Conservation (phyloP, 2,888 invertebrate species). For the Listrodromus nycthemerus region DNA sequence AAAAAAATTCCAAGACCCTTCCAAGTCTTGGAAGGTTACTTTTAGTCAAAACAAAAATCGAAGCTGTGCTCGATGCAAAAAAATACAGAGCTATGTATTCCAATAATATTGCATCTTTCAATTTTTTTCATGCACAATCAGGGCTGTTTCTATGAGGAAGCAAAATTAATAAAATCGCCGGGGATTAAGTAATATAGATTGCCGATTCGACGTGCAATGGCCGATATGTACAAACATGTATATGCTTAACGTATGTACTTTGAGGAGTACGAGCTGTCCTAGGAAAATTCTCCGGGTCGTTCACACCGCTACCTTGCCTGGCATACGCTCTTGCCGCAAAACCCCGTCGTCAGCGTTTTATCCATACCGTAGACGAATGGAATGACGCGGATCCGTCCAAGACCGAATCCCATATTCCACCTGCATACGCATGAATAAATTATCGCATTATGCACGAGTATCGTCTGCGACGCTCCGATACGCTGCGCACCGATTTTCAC, state of each 20-base stretch:
- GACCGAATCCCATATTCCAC: constrained; percentile 71
- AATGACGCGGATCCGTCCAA: constrained; percentile 13
- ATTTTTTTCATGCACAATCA: too few relatives aligned
- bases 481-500: not conserved
- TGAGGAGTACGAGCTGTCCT: not conserved
- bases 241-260: not conserved
- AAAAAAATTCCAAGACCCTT: too few relatives aligned
- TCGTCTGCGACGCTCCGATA: constrained; percentile 17
- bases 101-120: too few relatives aligned
- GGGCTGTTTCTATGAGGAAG: too few relatives aligned
- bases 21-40: too few relatives aligned
- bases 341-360: not conserved
- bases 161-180: too few relatives aligned
- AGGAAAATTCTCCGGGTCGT: constrained; percentile 56
- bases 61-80: too few relatives aligned
- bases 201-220: too few relatives aligned
- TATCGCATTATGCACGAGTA: constrained; percentile 70
- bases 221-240: too few relatives aligned
- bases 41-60: too few relatives aligned
- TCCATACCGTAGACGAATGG: not conserved
- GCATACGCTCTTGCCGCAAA: constrained; percentile 7
- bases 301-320: constrained; percentile 62
- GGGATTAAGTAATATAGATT: too few relatives aligned
- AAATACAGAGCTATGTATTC: too few relatives aligned
- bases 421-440: constrained; percentile 70